phyloP scores from a whole-genome alignment of 2,797 vertebrate genomes.

The Hydrocynus forskahlii region DNA sequence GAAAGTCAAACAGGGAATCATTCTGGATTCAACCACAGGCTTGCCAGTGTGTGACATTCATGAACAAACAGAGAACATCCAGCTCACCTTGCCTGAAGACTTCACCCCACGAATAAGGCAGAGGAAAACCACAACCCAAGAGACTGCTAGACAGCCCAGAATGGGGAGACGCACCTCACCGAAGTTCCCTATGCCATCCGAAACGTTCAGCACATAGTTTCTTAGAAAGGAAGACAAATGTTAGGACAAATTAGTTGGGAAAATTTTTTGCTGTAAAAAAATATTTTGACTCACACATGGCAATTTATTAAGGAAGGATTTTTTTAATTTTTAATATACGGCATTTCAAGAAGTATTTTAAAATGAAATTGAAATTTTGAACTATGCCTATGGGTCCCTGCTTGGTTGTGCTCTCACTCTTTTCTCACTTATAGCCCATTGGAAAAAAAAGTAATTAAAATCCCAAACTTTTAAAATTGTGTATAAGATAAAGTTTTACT shows the following conservation, averaged over 20 bases:
- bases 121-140: slow-evolving; percentile 97
- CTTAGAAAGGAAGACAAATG: slow-evolving; percentile 65
- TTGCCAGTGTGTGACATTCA: neutral
- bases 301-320: neutral
- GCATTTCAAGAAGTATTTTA: no score
- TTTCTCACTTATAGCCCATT: no score
- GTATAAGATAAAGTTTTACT: no score
- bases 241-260: neutral
- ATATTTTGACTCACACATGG: neutral
- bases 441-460: no score
- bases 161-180: slow-evolving; percentile 93
- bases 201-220: slow-evolving; percentile 91
- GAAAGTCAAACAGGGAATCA: neutral
- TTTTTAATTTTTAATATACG: neutral
- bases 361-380: no score
- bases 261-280: neutral
- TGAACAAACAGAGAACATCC: slow-evolving; percentile 4
- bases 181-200: slow-evolving; percentile 92
- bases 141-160: slow-evolving; percentile 91
- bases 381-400: no score
- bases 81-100: slow-evolving; percentile 94
- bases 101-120: slow-evolving; percentile 97
- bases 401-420: no score
- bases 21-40: neutral
- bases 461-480: no score